These are phyloP conservation scores for Diarsia mendica DNA, from an alignment of 2,888 invertebrate species.

Conservation along the genomic window DNA sequence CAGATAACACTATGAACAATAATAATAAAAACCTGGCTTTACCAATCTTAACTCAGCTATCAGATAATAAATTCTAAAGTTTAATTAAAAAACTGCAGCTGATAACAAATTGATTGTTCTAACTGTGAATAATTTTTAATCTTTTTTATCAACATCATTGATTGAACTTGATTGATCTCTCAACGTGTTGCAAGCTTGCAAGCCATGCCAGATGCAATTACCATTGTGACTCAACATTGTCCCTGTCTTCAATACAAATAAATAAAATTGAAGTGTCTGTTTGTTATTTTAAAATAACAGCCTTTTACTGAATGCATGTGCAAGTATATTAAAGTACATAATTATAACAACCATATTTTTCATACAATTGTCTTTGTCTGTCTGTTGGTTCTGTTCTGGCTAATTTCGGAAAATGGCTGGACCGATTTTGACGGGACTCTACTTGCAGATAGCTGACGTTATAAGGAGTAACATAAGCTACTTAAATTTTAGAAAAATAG, in stretches of 20 bases:
- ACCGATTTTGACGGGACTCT: too few relatives aligned
- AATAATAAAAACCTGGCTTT: background rate
- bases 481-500: too few relatives aligned
- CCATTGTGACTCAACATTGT: slow-evolving; percentile 16
- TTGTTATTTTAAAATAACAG: too few relatives aligned
- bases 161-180: slow-evolving; percentile 1
- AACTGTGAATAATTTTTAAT: slow-evolving; percentile 20
- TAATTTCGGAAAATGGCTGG: too few relatives aligned
- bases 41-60: slow-evolving; percentile 3
- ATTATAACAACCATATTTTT: too few relatives aligned
- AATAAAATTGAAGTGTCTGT: too few relatives aligned
- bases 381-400: too few relatives aligned
- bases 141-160: slow-evolving; percentile 3
- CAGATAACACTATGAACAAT: background rate
- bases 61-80: background rate
- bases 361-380: too few relatives aligned
- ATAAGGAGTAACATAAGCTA: too few relatives aligned
- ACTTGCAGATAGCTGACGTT: too few relatives aligned
- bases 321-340: too few relatives aligned
- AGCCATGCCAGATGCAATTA: slow-evolving; percentile 13
- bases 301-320: too few relatives aligned
- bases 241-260: background rate
- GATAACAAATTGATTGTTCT: slow-evolving; percentile 7
- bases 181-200: slow-evolving; percentile 28
- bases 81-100: background rate